A percentile compares a stretch with the other conserved stretches of the same genome.
Conservation (phyloP, 2,113 vertebrate genomes). For the Axis porcinus region DNA sequence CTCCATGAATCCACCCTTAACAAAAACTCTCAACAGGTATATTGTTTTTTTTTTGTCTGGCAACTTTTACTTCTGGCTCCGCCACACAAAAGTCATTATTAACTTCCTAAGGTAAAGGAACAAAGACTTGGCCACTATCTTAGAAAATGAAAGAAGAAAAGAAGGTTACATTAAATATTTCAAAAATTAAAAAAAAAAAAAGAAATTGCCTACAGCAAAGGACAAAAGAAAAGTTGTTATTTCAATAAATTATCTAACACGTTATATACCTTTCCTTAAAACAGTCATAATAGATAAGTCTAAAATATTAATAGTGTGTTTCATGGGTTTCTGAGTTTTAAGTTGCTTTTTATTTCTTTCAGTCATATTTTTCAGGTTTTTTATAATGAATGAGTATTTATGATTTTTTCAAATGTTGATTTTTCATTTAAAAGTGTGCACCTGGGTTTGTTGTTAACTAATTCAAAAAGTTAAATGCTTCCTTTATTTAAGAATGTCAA, state of each 20-base stretch:
- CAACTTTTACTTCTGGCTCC: conserved; percentile 16
- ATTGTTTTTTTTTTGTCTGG: background rate
- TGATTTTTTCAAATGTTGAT: background rate
- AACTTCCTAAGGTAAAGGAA: conserved; percentile 7
- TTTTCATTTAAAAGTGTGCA: conserved; percentile 21
- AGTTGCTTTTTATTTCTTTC: background rate
- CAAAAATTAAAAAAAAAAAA: background rate
- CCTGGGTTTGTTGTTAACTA: background rate
- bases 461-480: background rate
- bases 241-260: conserved; percentile 1
- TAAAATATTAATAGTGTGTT: background rate
- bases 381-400: background rate
- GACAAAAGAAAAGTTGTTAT: conserved; percentile 39
- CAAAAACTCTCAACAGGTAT: background rate
- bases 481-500: background rate
- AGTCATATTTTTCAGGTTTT: conserved; percentile 29
- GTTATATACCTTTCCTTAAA: background rate
- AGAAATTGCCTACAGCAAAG: conserved; percentile 19
- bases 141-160: background rate
- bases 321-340: background rate
- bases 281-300: background rate
- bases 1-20: background rate
- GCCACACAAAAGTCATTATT: conserved; percentile 8
- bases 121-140: background rate
- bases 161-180: too few species aligned